Evolutionary conservation across 2,797 vertebrate genomes (phyloP).

Genomic region (Clarias fuscus): DNA sequence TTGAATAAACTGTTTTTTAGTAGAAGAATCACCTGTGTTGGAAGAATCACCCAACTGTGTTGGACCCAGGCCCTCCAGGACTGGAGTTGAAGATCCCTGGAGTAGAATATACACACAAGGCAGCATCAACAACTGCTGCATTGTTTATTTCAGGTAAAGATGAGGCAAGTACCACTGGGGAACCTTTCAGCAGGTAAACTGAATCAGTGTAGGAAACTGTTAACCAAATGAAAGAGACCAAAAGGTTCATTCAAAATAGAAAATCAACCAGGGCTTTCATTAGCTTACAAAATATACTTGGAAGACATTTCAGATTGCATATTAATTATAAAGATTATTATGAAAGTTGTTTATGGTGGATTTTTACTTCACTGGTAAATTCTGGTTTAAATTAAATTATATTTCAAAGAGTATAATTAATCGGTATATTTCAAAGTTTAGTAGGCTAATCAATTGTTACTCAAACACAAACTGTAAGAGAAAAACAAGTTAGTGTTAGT

Average conservation of each 20-base stretch:
- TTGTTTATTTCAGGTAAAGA: not conserved
- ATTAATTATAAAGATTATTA: not conserved
- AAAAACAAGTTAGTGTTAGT: too few species aligned
- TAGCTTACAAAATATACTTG: not conserved
- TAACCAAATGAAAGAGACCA: not conserved
- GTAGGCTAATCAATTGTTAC: too few species aligned
- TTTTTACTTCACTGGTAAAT: not conserved
- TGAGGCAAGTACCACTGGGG: not conserved
- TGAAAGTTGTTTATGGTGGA: not conserved
- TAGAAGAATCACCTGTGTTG: too few species aligned
- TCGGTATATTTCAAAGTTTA: too few species aligned
- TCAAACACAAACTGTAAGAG: too few species aligned
- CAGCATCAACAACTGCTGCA: not conserved
- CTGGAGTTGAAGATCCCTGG: too few species aligned
- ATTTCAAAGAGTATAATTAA: too few species aligned
- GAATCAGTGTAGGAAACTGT: not conserved
- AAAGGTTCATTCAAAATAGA: not conserved
- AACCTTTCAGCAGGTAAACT: not conserved
- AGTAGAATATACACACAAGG: not conserved
- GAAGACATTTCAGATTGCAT: not conserved
- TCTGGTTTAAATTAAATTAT: too few species aligned
- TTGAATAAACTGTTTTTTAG: too few species aligned
- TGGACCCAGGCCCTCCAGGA: too few species aligned
- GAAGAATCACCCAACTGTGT: too few species aligned
- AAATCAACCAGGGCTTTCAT: not conserved